Evolutionary conservation across 2,113 vertebrate genomes (phyloP), one percentile per base, ranked within the genome.

Genomic region (Phainopepla nitens): DNA sequence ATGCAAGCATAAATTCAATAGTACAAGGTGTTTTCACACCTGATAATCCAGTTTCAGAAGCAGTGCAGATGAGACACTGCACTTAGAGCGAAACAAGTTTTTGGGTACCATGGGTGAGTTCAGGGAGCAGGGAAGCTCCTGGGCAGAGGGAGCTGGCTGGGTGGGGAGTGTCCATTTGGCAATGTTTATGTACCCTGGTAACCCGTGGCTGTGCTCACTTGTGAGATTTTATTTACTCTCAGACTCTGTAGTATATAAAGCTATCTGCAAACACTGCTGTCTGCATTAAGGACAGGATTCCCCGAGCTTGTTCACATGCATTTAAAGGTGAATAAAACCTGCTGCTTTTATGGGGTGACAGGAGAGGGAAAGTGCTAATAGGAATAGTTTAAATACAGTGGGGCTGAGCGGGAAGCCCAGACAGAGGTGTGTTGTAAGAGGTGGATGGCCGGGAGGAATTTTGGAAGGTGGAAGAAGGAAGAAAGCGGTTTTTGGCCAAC

Each of bases 101-200:
- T 53, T 69, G 58, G 19, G 21, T 69, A 22, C 20, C 14, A 1
- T 3, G 15, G 15, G 17, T 36, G 21, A 36, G 45, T 64, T 76
- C 31, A 76, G 86, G 42, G 42, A 57, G n/a, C 36, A 53, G 7
- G 16, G 42, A 41, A n/a, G 18, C 24, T 42, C 22, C 20, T 41
- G 36, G 33, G 36, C 21, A 87, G 77, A 73, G 71, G 56, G 20
- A 70, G 44, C 54, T 54, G 27, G 7, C 28, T 83, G 42, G 33
- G 45, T 13, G 56, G 49, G 60, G 39, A 53, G 78, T 70, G 66
- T 51, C 39, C 7, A 4, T 54, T 90, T 45, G 65, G 54, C 57
- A 25, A 0, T 28, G 20, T 73, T 76, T n/a, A 3, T 69, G 5
- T 53, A 18, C 20, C 42, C 70, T 21, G 0, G 2, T 33, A 73